Conservation (phyloP, 2,797 vertebrate species). For the Onychomys torridus region DNA sequence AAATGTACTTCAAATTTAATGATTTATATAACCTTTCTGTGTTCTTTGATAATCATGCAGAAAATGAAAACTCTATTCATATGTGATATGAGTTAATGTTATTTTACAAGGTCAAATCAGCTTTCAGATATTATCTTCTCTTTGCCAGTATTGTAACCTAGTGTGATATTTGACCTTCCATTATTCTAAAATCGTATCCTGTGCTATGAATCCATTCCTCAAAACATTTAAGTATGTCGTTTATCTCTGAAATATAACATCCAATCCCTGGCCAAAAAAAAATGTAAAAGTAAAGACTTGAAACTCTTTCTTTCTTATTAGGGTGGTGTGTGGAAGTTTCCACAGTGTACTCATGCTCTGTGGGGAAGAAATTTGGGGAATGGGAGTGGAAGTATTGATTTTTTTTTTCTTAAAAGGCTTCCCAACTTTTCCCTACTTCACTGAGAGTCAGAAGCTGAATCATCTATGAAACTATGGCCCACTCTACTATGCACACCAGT, state of each 20-base stretch:
- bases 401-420: not conserved
- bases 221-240: not conserved
- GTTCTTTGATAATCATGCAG: conserved; percentile 37
- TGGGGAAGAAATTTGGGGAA: not conserved
- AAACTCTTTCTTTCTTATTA: not conserved
- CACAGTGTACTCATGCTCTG: not conserved
- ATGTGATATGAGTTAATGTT: not conserved
- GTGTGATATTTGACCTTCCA: not conserved
- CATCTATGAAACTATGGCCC: not conserved
- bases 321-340: not conserved
- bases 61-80: conserved; percentile 20
- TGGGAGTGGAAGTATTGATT: not conserved
- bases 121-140: conserved; percentile 6
- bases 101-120: conserved; percentile 29
- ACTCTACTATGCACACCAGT: not conserved
- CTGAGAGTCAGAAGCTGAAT: not conserved
- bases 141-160: not conserved
- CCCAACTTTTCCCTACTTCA: not conserved
- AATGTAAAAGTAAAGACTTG: not conserved
- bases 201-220: not conserved
- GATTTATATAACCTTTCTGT: conserved; percentile 31
- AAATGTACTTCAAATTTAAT: not conserved
- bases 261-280: not conserved
- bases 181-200: not conserved
- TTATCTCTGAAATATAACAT: not conserved